Conservation (phyloP, 2,888 invertebrate genomes). For the Entomobrya proxima region DNA sequence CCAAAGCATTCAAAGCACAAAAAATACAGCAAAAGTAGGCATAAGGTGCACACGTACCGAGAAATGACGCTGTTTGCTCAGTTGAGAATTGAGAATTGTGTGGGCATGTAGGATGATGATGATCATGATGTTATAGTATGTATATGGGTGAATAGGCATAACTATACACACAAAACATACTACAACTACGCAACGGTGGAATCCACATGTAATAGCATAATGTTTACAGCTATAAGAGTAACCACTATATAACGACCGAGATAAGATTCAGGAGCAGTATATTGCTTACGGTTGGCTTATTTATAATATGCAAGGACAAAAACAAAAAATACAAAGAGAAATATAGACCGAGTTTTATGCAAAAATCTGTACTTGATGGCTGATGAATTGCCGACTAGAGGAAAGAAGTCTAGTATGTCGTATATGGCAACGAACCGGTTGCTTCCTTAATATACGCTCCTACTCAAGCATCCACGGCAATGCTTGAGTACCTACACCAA, state of each 20-base stretch:
- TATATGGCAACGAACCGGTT: neutral
- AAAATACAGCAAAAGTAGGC: neutral
- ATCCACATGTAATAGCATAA: too few species aligned
- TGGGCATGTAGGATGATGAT: neutral
- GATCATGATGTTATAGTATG: neutral
- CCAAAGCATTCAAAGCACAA: neutral
- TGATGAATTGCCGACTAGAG: neutral
- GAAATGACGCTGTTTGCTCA: slow-evolving; percentile 8
- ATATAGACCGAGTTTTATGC: neutral
- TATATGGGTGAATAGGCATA: neutral
- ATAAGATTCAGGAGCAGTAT: slow-evolving; percentile 4
- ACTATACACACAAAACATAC: neutral
- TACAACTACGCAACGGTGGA: too few species aligned
- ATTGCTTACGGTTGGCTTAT: neutral
- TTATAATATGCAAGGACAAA: slow-evolving; percentile 22
- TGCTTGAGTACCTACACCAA: slow-evolving; percentile 19
- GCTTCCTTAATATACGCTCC: slow-evolving; percentile 3
- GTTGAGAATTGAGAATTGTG: neutral
- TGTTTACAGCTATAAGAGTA: neutral
- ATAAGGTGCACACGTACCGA: neutral
- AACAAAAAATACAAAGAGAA: neutral
- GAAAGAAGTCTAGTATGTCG: neutral
- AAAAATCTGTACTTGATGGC: neutral
- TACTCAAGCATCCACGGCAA: neutral
- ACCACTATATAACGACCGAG: neutral